phyloP scores from a whole-genome alignment of 2,797 vertebrate species.

The Erpetoichthys calabaricus region DNA sequence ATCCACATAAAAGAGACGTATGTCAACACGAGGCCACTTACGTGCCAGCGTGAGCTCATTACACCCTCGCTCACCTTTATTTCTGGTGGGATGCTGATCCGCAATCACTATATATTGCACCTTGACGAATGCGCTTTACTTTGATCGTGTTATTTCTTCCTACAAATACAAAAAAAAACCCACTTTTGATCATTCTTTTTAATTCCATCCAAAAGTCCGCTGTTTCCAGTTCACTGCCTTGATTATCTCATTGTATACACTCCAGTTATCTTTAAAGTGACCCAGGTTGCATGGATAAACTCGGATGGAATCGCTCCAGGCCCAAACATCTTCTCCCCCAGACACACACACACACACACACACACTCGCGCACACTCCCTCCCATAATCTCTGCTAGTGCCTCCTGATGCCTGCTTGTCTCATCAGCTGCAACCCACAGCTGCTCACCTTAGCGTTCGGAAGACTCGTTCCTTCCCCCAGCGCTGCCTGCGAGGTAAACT shows the following conservation, averaged over 20 bases:
- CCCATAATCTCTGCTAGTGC: constrained; percentile 18
- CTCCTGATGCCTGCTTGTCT: constrained; percentile 41
- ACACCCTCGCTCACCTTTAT: constrained; percentile 7
- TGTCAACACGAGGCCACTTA: constrained; percentile 7
- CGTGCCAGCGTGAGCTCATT: constrained; percentile 8
- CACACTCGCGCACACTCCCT: constrained; percentile 3
- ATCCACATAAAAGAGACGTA: constrained; percentile 1
- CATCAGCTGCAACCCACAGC: constrained; percentile 43
- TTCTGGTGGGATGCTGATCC: background rate
- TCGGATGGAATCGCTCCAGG: constrained; percentile 33
- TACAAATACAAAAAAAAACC: no score
- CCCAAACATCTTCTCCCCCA: constrained; percentile 16
- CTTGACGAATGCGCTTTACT: no score
- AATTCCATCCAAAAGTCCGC: constrained; percentile 12
- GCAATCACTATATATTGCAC: no score
- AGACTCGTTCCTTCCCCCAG: constrained; percentile 42
- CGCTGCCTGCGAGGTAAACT: constrained; percentile 42
- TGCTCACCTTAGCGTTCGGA: constrained; percentile 56
- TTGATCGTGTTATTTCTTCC: no score
- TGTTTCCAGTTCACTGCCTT: constrained; percentile 40
- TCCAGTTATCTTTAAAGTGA: constrained; percentile 40
- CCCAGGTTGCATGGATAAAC: constrained; percentile 40
- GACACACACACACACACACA: constrained; percentile 13
- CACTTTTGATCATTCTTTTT: no score
- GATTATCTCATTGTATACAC: constrained; percentile 51